Percentiles rank a stretch among this genome's conserved stretches.
These are phyloP conservation scores for Zosterops lateralis DNA, from an alignment of 2,113 vertebrate species.

Conservation along the genomic window DNA sequence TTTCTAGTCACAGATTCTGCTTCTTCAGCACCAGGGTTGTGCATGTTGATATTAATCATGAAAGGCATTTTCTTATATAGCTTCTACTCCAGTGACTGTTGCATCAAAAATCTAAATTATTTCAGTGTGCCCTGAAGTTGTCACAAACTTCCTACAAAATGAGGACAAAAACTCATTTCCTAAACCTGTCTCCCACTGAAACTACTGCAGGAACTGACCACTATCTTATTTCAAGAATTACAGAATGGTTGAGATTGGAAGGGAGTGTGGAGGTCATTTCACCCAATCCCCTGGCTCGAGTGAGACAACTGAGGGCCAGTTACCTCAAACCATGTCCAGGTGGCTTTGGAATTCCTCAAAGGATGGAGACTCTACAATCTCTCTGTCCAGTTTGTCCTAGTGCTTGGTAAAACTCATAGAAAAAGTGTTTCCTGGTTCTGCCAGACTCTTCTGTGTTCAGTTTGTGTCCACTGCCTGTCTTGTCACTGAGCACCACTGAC, in stretches of 20 bases:
- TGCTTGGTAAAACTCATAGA: neutral
- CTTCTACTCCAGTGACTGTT: neutral
- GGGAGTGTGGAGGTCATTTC: neutral
- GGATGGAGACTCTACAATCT: neutral
- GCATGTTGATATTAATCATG: neutral
- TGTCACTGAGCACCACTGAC: neutral
- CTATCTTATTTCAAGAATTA: neutral
- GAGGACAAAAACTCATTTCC: neutral
- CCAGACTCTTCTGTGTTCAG: neutral
- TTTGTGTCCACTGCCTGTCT: neutral
- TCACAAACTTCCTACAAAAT: neutral
- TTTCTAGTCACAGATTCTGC: constrained; percentile 7
- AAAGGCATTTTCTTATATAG: neutral
- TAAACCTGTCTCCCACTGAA: neutral
- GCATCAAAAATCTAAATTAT: neutral
- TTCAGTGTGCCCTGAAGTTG: neutral
- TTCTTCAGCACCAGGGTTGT: neutral
- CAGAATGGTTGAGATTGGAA: neutral
- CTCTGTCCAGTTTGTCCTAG: neutral
- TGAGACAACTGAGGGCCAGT: neutral
- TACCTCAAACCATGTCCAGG: neutral
- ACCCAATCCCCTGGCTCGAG: rapidly evolving
- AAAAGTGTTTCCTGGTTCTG: neutral
- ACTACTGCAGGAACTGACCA: neutral
- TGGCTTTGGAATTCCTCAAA: neutral